Evolutionary conservation across 2,797 vertebrate species (phyloP).

Genomic region (Arrhamphus sclerolepis): DNA sequence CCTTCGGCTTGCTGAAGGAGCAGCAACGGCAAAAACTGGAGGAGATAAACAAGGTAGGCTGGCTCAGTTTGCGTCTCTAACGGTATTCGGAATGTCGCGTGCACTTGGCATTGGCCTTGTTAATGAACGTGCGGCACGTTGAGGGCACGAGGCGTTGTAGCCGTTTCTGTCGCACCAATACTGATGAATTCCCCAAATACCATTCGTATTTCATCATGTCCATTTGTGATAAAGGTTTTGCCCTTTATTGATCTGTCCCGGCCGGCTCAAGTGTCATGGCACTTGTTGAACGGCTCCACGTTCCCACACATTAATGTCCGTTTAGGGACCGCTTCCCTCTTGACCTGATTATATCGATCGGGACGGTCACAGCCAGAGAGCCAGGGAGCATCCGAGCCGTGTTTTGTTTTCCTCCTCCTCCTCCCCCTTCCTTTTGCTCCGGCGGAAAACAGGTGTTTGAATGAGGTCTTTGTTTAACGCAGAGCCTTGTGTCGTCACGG

Average conservation of each 20-base stretch:
- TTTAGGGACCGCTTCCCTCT: slow-evolving; percentile 6
- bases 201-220: background rate
- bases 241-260: slow-evolving; percentile 33
- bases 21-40: slow-evolving; percentile 86
- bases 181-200: background rate
- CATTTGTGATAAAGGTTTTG: background rate
- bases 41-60: slow-evolving; percentile 88
- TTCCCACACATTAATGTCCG: slow-evolving; percentile 14
- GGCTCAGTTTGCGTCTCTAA: slow-evolving; percentile 8
- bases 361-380: background rate
- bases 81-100: slow-evolving; percentile 24
- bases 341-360: slow-evolving; percentile 19
- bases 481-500: slow-evolving; percentile 20
- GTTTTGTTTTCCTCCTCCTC: background rate
- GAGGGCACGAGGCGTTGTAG: background rate
- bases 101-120: slow-evolving; percentile 57
- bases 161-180: background rate
- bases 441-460: slow-evolving; percentile 67
- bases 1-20: slow-evolving; percentile 87
- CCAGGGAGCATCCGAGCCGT: background rate
- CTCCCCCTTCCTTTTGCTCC: slow-evolving; percentile 1
- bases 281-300: slow-evolving; percentile 59
- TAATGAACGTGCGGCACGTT: slow-evolving; percentile 4
- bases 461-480: slow-evolving; percentile 62
- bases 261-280: slow-evolving; percentile 23